Evolutionary conservation across 2,113 vertebrate genomes (phyloP), one percentile per base, ranked within the genome.

Genomic region (Haemorhous mexicanus): DNA sequence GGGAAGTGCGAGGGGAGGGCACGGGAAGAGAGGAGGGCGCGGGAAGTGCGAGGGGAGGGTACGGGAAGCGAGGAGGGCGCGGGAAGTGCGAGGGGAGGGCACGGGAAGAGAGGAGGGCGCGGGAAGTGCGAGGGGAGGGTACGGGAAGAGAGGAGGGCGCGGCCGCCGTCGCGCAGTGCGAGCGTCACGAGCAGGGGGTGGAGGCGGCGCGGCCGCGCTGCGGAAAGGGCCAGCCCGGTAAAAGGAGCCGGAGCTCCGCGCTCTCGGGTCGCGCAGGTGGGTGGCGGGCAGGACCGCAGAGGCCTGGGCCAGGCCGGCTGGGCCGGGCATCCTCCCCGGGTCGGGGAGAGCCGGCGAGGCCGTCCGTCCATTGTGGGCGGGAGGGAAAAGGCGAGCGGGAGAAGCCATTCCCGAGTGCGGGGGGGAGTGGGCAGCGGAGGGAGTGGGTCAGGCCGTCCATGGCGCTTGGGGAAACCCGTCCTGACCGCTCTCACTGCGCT

Each of bases 361-460:
- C 24, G 21, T 39, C 17, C 15, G 18, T 39, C 39, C 23, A 6
- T 8, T 10, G 41, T 32, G 55, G 50, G 50, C 9, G 37, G 24
- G 41, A 17, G 24, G 33, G 10, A 16, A 19, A 11, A 11, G 37
- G 33, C 23, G 55, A 21, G 26, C 24, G 61, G 77, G 33, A n/a
- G 33, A 59, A 28, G 7, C 41, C 32, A 32, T 72, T 52, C 6
- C 16, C 8, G 30, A 12, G 16, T 11, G 20, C 11, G 30, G 5
- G 6, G 66, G 39, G n/a, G 16, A 21, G 12, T 12, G 4, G 44
- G 52, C 23, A 2, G 33, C 7, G 21, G 4, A 10, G 10, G 28
- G 21, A 32, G 16, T 18, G 4, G 37, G 16, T n/a, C 39, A 7
- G 32, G 7, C 32, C 8, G 1, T 35, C 43, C 41, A 0, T 5